A percentile compares a stretch with the other conserved stretches of the same genome.
phyloP scores from a whole-genome alignment of 2,797 vertebrate species.

The Pangasius larnaudii region DNA sequence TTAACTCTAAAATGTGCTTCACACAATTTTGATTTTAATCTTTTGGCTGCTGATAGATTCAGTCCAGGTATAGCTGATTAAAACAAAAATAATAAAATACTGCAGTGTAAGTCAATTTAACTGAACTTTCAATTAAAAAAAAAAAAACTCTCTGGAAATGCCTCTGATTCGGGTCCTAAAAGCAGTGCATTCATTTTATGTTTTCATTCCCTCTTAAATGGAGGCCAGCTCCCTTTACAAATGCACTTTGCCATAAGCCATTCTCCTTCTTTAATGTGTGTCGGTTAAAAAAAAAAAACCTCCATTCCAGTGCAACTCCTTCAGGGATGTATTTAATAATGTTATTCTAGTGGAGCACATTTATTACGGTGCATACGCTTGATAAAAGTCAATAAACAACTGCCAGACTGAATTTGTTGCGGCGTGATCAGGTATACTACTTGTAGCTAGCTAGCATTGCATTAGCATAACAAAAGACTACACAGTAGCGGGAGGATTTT shows the following conservation, averaged over 20 bases:
- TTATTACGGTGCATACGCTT: not conserved
- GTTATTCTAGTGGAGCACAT: not conserved
- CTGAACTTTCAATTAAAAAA: not conserved
- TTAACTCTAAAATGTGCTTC: not conserved
- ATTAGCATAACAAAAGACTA: not conserved
- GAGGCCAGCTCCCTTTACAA: not conserved
- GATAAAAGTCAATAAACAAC: slow-evolving; percentile 22
- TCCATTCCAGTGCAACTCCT: slow-evolving; percentile 1
- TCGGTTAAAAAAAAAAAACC: not conserved
- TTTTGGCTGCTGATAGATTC: not conserved
- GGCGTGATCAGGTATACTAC: not conserved
- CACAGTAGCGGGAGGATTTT: not conserved
- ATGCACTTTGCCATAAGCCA: not conserved
- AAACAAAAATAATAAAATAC: not conserved
- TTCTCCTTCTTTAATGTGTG: slow-evolving; percentile 14
- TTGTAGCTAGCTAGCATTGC: not conserved
- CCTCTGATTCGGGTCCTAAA: not conserved
- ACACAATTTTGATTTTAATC: not conserved
- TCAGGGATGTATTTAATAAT: slow-evolving; percentile 27
- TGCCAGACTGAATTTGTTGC: slow-evolving; percentile 18
- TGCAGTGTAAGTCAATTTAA: not conserved
- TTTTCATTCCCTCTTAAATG: not conserved
- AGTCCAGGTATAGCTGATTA: not conserved
- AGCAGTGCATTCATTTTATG: not conserved
- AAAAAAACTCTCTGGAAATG: not conserved